Percentiles rank a stretch among this genome's conserved stretches.
Evolutionary conservation across 2,888 invertebrate genomes (phyloP).

Genomic region (Xestoiulus laeticollis): DNA sequence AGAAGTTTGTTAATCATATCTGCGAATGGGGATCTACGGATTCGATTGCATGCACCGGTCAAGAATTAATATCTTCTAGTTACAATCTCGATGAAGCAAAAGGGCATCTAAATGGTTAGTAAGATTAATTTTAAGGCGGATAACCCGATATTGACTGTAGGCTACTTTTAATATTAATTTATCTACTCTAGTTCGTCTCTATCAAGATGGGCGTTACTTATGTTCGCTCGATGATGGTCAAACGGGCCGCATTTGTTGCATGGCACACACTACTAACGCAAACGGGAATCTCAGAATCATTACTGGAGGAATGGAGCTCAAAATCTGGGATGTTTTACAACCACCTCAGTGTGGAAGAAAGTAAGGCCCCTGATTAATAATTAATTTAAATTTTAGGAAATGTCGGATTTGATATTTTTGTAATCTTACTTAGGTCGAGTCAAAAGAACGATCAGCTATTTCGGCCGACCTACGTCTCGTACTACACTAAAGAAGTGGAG

Average conservation of each 20-base stretch:
- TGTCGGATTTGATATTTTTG: neutral
- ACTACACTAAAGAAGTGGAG: slow-evolving; percentile 46
- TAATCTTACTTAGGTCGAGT: neutral
- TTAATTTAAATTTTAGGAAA: too few species aligned
- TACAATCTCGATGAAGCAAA: slow-evolving; percentile 55
- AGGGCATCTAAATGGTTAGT: slow-evolving; percentile 54
- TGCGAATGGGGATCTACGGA: slow-evolving; percentile 54
- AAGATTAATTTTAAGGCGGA: too few species aligned
- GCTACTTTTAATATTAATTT: slow-evolving; percentile 17
- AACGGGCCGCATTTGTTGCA: slow-evolving; percentile 51
- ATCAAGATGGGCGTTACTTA: slow-evolving; percentile 39
- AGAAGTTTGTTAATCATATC: slow-evolving; percentile 53
- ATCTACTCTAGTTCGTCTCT: slow-evolving; percentile 38
- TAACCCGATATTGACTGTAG: too few species aligned
- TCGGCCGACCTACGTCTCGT: slow-evolving; percentile 31
- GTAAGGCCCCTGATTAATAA: neutral
- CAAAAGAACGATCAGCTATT: neutral
- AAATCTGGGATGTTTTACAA: slow-evolving; percentile 54
- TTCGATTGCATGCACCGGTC: slow-evolving; percentile 51
- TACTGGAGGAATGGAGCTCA: slow-evolving; percentile 54
- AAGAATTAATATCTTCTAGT: slow-evolving; percentile 54
- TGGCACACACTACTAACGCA: slow-evolving; percentile 46
- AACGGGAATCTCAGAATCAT: slow-evolving; percentile 51
- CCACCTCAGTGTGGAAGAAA: slow-evolving; percentile 36
- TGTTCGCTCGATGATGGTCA: slow-evolving; percentile 53